A percentile compares a stretch with the other conserved stretches of the same genome.
phyloP scores from a whole-genome alignment of 2,113 vertebrate genomes.

The Microcebus lehilahytsara region DNA sequence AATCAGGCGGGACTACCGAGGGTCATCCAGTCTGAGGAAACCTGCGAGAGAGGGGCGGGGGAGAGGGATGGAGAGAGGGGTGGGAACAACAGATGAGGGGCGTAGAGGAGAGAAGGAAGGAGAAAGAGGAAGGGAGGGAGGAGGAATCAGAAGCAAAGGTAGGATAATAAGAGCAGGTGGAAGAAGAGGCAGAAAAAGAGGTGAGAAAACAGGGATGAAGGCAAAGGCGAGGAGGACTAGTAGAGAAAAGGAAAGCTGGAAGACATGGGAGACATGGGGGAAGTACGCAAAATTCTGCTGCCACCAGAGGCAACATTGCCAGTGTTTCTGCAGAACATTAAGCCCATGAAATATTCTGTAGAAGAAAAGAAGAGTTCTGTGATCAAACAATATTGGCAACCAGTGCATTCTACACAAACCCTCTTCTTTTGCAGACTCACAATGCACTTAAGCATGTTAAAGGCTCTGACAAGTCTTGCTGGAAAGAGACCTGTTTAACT shows the following conservation, averaged over 20 bases:
- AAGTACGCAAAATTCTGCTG: background rate
- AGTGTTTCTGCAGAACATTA: background rate
- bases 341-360: background rate
- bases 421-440: background rate
- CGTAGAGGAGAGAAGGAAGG: background rate
- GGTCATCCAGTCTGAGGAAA: background rate
- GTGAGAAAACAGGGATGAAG: background rate
- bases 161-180: background rate
- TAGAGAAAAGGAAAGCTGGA: fast-evolving
- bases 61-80: too few relatives aligned
- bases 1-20: slow-evolving; percentile 11
- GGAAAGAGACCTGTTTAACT: background rate
- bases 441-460: background rate
- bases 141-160: background rate
- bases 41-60: background rate
- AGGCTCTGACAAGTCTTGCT: background rate
- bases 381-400: slow-evolving; percentile 8
- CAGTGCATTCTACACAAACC: background rate
- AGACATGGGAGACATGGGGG: fast-evolving
- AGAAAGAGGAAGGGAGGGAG: background rate
- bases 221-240: fast-evolving
- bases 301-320: background rate
- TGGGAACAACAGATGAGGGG: background rate
- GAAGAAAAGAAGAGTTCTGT: background rate
- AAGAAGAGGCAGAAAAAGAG: background rate